Conservation (phyloP, 2,797 vertebrate species). For the Amblyraja radiata region DNA sequence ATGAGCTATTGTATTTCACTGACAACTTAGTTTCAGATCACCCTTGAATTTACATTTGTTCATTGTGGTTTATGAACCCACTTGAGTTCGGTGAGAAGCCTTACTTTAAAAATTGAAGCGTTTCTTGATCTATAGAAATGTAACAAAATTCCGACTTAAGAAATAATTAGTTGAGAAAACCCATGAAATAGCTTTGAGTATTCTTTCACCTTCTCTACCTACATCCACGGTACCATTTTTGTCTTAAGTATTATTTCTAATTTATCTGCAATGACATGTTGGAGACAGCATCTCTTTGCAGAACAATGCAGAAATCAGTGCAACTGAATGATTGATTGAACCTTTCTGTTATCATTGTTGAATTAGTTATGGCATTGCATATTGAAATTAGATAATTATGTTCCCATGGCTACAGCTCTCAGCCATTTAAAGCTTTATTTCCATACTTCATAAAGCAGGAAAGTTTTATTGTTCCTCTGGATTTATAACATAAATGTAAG, state of each 20-base stretch:
- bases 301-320: not conserved
- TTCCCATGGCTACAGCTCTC: conserved; percentile 6
- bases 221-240: not conserved
- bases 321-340: conserved; percentile 26
- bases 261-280: not conserved
- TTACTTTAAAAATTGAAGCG: not conserved
- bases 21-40: not conserved
- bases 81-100: not conserved
- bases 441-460: conserved; percentile 2
- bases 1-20: not conserved
- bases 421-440: not conserved
- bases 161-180: not conserved
- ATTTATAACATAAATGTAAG: conserved; percentile 8
- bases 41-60: not conserved
- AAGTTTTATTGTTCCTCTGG: not conserved
- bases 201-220: not conserved
- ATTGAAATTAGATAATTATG: conserved; percentile 17
- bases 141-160: not conserved
- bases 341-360: conserved; percentile 2
- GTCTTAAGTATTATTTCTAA: not conserved
- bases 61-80: not conserved
- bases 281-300: not conserved
- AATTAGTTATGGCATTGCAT: conserved; percentile 27
- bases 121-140: not conserved
- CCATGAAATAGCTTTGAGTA: not conserved